Evolutionary conservation across 2,113 vertebrate genomes (phyloP).

Genomic region (Hemibates koningsi): DNA sequence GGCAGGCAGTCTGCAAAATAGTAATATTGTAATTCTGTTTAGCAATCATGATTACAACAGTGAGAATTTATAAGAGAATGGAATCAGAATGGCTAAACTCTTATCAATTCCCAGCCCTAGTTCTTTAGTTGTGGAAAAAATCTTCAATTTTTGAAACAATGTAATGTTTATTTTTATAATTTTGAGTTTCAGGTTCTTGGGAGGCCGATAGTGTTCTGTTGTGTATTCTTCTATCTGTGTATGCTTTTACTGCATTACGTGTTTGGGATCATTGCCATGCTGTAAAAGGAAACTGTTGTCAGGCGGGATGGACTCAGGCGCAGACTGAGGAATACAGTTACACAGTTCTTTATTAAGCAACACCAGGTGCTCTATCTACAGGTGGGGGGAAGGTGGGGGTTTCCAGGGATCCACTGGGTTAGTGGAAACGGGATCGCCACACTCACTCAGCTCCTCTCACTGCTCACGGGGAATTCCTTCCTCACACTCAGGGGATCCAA

Average conservation of each 20-base stretch:
- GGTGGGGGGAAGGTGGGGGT: background rate
- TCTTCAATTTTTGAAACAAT: background rate
- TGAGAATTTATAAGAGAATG: background rate
- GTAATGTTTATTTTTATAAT: background rate
- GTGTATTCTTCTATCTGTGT: background rate
- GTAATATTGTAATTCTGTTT: background rate
- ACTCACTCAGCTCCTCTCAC: background rate
- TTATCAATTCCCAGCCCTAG: background rate
- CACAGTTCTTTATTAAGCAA: background rate
- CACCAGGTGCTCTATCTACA: background rate
- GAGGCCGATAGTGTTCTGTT: background rate
- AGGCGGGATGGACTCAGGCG: background rate
- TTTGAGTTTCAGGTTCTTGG: background rate
- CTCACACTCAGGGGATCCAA: background rate
- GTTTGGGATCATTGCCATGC: background rate
- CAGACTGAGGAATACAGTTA: background rate
- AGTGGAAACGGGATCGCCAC: background rate
- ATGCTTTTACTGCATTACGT: background rate
- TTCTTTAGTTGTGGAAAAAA: background rate
- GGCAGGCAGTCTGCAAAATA: background rate
- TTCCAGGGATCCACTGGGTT: background rate
- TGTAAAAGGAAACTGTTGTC: background rate
- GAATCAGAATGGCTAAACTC: background rate
- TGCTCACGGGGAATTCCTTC: background rate
- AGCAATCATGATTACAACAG: background rate